Conservation (phyloP, 2,113 vertebrate genomes). For the Proteles cristata region DNA sequence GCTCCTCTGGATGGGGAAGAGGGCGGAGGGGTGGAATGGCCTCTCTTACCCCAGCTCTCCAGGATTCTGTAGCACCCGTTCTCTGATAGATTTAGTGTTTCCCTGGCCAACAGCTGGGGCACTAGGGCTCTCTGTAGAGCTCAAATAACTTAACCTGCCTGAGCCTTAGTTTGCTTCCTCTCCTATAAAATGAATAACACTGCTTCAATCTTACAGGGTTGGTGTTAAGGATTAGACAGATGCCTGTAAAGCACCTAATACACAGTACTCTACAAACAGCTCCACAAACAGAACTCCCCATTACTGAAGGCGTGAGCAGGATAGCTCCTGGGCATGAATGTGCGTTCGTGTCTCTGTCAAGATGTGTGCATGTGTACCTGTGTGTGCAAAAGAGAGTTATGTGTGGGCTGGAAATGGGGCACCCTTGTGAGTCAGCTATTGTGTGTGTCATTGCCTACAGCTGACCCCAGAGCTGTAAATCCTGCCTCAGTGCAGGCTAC, state of each 20-base stretch:
- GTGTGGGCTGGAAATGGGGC: conserved; percentile 71
- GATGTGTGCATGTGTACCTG: conserved; percentile 14
- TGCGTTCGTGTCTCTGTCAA: not conserved
- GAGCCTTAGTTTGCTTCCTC: conserved; percentile 29
- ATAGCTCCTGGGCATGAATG: not conserved
- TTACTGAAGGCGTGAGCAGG: not conserved
- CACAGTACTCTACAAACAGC: not conserved
- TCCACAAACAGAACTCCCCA: not conserved
- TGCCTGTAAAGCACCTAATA: not conserved
- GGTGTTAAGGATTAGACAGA: conserved; percentile 18
- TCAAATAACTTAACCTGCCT: not conserved
- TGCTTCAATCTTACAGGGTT: not conserved
- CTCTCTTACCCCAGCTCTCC: too few species aligned
- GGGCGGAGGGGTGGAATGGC: fast-evolving
- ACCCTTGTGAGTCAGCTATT: conserved; percentile 76
- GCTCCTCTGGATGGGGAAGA: not conserved
- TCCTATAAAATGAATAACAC: not conserved
- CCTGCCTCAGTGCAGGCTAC: conserved; percentile 81
- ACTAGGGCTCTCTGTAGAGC: not conserved
- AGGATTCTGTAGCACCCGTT: not conserved
- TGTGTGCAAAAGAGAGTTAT: conserved; percentile 61
- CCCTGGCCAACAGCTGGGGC: not conserved
- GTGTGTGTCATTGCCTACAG: conserved; percentile 61
- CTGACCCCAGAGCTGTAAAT: conserved; percentile 88
- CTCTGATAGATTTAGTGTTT: not conserved